These are phyloP conservation scores for Leptopilina boulardi DNA, from an alignment of 1,140 invertebrate species.

Conservation along the genomic window DNA sequence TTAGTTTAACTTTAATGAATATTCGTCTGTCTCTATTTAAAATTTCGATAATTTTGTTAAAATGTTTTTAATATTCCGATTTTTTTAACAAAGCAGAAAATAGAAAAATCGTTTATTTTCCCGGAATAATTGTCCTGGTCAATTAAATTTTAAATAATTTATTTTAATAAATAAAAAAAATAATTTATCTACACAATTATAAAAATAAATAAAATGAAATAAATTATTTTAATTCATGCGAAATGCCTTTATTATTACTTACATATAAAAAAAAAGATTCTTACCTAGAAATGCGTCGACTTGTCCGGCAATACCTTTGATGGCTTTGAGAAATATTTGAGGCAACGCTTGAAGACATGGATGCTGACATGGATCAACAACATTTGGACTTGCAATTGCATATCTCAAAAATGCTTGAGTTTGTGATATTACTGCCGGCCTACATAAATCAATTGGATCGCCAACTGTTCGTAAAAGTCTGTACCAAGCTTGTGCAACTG, in stretches of 20 bases:
- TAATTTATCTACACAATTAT: too few relatives aligned
- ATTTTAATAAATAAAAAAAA: too few relatives aligned
- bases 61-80: too few relatives aligned
- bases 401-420: conserved; percentile 90
- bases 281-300: conserved; percentile 97
- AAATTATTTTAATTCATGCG: too few relatives aligned
- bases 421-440: conserved; percentile 89
- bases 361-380: conserved; percentile 92
- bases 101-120: too few relatives aligned
- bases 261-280: conserved; percentile 35
- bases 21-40: too few relatives aligned
- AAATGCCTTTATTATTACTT: neutral
- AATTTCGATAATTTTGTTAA: too few relatives aligned
- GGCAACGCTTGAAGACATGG: conserved; percentile 92
- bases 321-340: conserved; percentile 94
- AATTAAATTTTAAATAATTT: too few relatives aligned
- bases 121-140: too few relatives aligned
- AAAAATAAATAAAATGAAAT: too few relatives aligned
- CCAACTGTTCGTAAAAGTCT: conserved; percentile 94
- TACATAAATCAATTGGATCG: conserved; percentile 94
- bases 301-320: conserved; percentile 93
- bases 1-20: too few relatives aligned
- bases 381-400: conserved; percentile 82
- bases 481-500: conserved; percentile 96
- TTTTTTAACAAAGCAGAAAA: too few relatives aligned